Conservation (phyloP, 2,113 vertebrate species). For the Gasterosteus nipponicus region DNA sequence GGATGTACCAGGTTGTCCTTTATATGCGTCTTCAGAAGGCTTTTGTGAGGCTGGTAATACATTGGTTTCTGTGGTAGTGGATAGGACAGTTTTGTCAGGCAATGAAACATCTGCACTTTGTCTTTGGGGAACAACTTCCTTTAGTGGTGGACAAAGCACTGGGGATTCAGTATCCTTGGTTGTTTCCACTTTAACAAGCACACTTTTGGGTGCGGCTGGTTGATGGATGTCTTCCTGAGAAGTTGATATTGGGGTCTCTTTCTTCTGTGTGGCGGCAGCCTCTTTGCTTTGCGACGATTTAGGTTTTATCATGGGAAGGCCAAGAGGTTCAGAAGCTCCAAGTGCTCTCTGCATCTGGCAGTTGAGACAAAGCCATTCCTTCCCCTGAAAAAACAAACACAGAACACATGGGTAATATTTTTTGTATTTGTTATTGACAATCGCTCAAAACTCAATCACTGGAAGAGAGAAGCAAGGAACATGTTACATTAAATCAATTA, state of each 20-base stretch:
- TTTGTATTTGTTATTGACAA: not conserved
- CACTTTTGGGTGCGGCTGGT: constrained; percentile 38
- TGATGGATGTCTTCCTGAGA: constrained; percentile 34
- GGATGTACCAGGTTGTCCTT: constrained; percentile 23
- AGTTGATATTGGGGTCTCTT: constrained; percentile 14
- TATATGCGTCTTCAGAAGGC: constrained; percentile 50
- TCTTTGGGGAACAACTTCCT: constrained; percentile 20
- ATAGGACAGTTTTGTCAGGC: constrained; percentile 48
- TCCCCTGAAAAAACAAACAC: constrained; percentile 77
- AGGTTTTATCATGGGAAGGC: constrained; percentile 75
- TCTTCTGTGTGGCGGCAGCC: constrained; percentile 20
- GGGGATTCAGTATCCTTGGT: constrained; percentile 31
- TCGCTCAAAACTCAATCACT: not conserved
- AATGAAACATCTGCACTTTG: constrained; percentile 36
- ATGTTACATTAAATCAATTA: not conserved
- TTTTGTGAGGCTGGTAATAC: constrained; percentile 38
- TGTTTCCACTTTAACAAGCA: constrained; percentile 16
- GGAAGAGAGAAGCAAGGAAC: not conserved
- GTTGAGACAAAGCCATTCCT: constrained; percentile 94
- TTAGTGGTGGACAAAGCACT: constrained; percentile 16
- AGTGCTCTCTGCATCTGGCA: constrained; percentile 94
- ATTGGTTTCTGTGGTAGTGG: constrained; percentile 30
- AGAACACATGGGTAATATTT: constrained; percentile 1
- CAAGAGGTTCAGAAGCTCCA: constrained; percentile 83
- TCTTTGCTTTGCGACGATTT: constrained; percentile 76